Evolutionary conservation across 2,888 invertebrate species (phyloP).

Genomic region (Tetropium fuscum): DNA sequence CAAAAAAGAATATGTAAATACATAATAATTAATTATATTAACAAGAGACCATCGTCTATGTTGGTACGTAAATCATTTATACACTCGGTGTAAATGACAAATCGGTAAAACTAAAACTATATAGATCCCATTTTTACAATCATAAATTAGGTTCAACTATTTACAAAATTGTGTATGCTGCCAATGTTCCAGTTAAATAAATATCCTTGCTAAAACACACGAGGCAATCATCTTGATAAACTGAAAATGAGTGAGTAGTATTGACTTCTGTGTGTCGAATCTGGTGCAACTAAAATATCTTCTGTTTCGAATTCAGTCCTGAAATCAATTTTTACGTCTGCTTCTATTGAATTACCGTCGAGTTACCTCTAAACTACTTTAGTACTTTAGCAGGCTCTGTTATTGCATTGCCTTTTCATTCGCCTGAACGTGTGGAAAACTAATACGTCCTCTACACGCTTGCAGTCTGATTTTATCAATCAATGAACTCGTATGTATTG

Average conservation of each 20-base stretch:
- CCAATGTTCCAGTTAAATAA: too few species aligned
- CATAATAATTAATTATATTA: too few species aligned
- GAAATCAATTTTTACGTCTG: neutral
- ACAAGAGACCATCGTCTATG: too few species aligned
- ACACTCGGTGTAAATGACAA: too few species aligned
- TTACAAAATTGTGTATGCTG: too few species aligned
- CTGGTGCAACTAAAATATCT: neutral
- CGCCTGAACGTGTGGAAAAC: neutral
- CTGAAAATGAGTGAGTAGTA: neutral
- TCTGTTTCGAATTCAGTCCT: neutral
- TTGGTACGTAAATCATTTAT: too few species aligned
- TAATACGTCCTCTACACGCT: neutral
- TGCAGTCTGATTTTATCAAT: too few species aligned
- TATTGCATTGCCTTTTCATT: neutral
- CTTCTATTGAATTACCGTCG: constrained; percentile 5
- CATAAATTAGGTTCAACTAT: too few species aligned
- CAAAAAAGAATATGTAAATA: too few species aligned
- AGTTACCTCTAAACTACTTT: neutral
- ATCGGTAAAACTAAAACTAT: too few species aligned
- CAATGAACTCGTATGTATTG: neutral
- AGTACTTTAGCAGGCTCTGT: neutral
- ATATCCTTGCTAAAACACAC: too few species aligned
- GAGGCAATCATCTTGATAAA: neutral
- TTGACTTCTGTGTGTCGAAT: neutral
- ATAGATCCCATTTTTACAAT: too few species aligned